Conservation (phyloP, 35 echinoderm and acorn worm genomes). For the Lytechinus variegatus region DNA sequence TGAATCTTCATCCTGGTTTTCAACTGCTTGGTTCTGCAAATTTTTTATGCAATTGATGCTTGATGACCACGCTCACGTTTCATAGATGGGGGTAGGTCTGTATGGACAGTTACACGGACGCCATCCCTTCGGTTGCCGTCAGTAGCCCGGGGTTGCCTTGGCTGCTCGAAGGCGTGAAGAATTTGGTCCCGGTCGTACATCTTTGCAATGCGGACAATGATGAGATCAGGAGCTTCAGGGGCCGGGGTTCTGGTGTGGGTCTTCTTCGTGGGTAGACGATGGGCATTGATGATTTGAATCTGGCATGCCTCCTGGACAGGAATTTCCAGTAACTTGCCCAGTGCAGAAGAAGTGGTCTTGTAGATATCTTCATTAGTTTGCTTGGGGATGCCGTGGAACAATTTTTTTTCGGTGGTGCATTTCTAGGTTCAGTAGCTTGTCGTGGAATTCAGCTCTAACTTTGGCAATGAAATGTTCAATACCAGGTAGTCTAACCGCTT, state of each 20-base stretch:
- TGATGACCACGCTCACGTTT: too few relatives aligned
- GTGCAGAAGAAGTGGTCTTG: not conserved
- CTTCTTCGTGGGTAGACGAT: slow-evolving; percentile 7
- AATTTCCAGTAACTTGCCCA: not conserved
- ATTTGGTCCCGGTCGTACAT: not conserved
- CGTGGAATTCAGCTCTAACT: not conserved
- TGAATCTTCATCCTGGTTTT: too few relatives aligned
- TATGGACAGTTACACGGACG: not conserved
- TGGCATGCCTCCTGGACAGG: not conserved
- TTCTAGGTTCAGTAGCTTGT: not conserved
- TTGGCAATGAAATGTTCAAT: not conserved
- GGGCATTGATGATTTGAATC: not conserved
- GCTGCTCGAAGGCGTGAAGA: not conserved
- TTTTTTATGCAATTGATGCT: too few relatives aligned
- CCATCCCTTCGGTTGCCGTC: not conserved
- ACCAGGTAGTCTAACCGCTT: not conserved
- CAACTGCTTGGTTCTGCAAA: too few relatives aligned
- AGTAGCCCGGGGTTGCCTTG: not conserved
- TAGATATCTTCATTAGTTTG: not conserved
- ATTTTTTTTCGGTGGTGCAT: not conserved
- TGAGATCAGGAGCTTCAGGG: not conserved
- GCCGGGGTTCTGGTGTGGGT: not conserved
- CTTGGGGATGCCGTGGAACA: not conserved
- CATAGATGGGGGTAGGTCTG: too few relatives aligned
- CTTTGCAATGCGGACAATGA: not conserved